These are phyloP conservation scores for Nycticorax nycticorax DNA, from an alignment of 2,113 vertebrate genomes.

Conservation along the genomic window DNA sequence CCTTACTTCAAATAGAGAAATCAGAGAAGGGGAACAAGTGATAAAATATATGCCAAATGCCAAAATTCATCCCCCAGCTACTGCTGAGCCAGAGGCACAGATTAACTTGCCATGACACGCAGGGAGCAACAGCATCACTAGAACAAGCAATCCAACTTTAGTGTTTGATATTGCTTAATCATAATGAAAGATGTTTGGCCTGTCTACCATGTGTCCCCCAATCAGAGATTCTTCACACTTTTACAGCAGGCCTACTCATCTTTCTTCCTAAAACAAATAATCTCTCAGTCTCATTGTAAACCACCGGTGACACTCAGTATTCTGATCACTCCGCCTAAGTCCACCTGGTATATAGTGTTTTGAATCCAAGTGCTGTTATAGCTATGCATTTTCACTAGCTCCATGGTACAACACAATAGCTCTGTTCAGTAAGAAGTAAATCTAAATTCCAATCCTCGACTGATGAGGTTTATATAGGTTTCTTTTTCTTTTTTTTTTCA, in stretches of 20 bases:
- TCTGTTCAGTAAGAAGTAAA: constrained; percentile 10
- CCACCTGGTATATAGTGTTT: constrained; percentile 6
- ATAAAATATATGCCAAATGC: constrained; percentile 14
- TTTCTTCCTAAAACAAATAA: constrained; percentile 38
- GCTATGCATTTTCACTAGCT: constrained; percentile 2
- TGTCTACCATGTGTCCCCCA: not conserved
- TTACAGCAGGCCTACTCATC: not conserved
- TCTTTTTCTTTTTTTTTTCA: not conserved
- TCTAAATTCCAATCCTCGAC: constrained; percentile 2
- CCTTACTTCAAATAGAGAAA: not conserved
- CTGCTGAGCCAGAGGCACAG: not conserved
- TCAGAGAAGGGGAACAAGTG: not conserved
- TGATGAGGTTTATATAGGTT: not conserved
- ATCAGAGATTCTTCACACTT: not conserved
- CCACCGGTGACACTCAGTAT: not conserved
- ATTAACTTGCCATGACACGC: not conserved
- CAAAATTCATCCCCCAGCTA: not conserved
- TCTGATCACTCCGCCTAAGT: not conserved
- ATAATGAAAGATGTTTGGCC: not conserved
- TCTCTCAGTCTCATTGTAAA: not conserved
- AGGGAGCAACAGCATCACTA: not conserved
- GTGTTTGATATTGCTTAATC: not conserved
- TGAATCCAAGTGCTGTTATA: not conserved
- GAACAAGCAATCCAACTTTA: not conserved
- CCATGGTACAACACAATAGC: not conserved